Conservation (phyloP, 2,113 vertebrate species). For the Hymenochirus boettgeri region DNA sequence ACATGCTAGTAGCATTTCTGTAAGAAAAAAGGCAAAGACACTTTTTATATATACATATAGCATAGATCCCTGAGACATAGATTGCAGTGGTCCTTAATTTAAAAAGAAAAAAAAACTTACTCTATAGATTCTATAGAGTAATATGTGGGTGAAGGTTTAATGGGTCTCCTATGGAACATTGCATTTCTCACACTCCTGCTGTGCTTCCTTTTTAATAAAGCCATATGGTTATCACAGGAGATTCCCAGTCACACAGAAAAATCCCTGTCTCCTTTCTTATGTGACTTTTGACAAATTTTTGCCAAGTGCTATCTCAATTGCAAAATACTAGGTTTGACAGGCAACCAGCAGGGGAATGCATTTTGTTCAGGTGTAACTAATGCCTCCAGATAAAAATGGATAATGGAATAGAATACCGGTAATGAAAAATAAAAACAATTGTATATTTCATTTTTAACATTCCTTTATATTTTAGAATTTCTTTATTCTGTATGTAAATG, state of each 20-base stretch:
- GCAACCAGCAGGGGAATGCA: not conserved
- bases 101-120: too few relatives aligned
- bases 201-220: constrained; percentile 82
- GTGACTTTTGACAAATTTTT: constrained; percentile 6
- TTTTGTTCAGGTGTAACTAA: not conserved
- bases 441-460: too few relatives aligned
- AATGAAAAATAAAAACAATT: too few relatives aligned
- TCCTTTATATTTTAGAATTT: too few relatives aligned
- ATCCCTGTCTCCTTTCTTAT: constrained; percentile 9
- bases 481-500: too few relatives aligned
- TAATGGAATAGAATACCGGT: too few relatives aligned
- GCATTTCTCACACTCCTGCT: constrained; percentile 73
- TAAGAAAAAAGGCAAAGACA: too few relatives aligned
- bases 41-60: too few relatives aligned
- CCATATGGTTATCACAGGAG: constrained; percentile 97
- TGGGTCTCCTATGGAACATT: constrained; percentile 4
- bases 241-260: constrained; percentile 82
- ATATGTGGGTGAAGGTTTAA: not conserved
- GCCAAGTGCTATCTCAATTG: constrained; percentile 18
- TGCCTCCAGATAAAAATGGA: not conserved
- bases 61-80: too few relatives aligned
- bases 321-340: not conserved
- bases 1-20: too few relatives aligned
- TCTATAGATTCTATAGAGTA: too few relatives aligned
- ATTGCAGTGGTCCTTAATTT: too few relatives aligned